Conservation (phyloP, 2,113 vertebrate genomes). For the Diadophis punctatus region DNA sequence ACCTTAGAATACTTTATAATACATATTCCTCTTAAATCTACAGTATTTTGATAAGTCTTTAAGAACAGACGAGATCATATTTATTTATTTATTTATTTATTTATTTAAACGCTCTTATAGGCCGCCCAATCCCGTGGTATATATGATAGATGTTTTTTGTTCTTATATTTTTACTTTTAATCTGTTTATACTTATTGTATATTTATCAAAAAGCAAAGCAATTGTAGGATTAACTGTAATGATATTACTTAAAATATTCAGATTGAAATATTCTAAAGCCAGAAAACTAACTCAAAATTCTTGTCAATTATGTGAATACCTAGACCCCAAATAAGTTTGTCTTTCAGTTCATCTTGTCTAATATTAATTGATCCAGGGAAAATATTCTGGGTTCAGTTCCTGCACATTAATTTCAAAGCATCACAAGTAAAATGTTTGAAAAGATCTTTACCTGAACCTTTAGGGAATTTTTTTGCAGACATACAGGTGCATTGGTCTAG, state of each 20-base stretch:
- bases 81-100: no score
- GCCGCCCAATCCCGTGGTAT: no score
- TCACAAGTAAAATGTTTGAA: not conserved
- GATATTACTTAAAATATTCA: not conserved
- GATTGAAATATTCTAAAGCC: constrained; percentile 3
- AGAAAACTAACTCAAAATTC: not conserved
- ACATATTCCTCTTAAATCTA: not conserved
- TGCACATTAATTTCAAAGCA: not conserved
- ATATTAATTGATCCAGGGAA: not conserved
- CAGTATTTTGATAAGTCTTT: not conserved
- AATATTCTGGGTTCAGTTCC: not conserved
- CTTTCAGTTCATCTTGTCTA: not conserved
- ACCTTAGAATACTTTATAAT: not conserved
- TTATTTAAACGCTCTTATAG: no score
- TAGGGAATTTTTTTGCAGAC: not conserved
- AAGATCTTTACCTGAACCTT: not conserved
- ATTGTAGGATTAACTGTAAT: not conserved
- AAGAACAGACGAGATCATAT: not conserved
- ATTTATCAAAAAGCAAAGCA: not conserved
- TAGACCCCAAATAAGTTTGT: not conserved
- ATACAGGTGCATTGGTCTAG: not conserved
- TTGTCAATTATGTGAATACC: not conserved
- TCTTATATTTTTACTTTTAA: not conserved
- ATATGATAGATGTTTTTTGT: not conserved
- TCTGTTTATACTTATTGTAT: not conserved